A percentile compares a stretch with the other conserved stretches of the same genome.
Evolutionary conservation across 2,888 invertebrate genomes (phyloP).

Genomic region (Noctua pronuba): DNA sequence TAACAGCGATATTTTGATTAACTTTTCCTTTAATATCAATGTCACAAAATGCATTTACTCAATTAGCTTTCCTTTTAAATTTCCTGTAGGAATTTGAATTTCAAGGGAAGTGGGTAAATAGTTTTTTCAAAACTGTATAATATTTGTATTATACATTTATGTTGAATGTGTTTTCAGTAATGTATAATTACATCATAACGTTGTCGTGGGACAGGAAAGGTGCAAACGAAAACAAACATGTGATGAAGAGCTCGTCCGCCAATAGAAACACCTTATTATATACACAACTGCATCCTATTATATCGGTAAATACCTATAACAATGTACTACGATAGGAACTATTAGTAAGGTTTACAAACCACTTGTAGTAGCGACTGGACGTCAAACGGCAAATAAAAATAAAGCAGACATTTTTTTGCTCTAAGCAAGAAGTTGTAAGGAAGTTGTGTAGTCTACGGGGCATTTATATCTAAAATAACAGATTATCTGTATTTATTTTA

Average conservation of each 20-base stretch:
- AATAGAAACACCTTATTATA: constrained; percentile 74
- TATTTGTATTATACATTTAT: constrained; percentile 13
- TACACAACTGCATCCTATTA: constrained; percentile 66
- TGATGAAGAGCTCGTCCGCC: constrained; percentile 72
- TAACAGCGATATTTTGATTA: not conserved
- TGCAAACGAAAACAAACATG: constrained; percentile 81
- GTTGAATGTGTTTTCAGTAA: constrained; percentile 33
- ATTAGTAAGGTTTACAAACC: constrained; percentile 19
- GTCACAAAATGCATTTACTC: not conserved
- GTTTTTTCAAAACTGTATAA: not conserved
- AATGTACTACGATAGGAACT: constrained; percentile 45
- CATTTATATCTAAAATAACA: not conserved
- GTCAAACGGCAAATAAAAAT: not conserved
- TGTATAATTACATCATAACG: constrained; percentile 59
- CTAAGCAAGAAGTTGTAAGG: not conserved
- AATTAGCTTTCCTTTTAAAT: not conserved
- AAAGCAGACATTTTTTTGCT: not conserved
- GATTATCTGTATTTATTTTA: not conserved
- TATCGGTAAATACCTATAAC: constrained; percentile 60
- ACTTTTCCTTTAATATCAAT: constrained; percentile 29
- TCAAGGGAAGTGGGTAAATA: not conserved
- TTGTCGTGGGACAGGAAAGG: constrained; percentile 85
- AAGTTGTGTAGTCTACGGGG: not conserved
- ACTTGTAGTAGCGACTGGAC: not conserved
- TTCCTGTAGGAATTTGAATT: constrained; percentile 2